These are phyloP conservation scores for Parazoanthus atlanticus DNA, from an alignment of 92 coral and sea anemone species.

Conservation along the genomic window DNA sequence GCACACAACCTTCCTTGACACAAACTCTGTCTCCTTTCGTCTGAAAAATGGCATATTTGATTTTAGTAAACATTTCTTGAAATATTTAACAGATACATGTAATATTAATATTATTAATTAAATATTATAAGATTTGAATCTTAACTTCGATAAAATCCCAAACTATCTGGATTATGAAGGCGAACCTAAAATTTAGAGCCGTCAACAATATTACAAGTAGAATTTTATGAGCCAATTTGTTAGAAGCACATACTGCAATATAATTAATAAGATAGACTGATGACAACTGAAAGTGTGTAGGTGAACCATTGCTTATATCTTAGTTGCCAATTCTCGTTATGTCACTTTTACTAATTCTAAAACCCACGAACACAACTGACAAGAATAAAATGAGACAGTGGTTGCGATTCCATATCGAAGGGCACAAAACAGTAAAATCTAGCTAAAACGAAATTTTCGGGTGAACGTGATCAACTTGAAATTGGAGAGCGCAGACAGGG, in stretches of 20 bases:
- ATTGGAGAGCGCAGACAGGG: background rate
- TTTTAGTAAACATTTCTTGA: background rate
- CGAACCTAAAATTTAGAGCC: background rate
- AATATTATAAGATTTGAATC: no score
- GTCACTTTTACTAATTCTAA: background rate
- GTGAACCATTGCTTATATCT: background rate
- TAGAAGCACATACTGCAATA: background rate
- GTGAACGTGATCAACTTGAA: slow-evolving; percentile 11
- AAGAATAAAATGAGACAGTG: background rate
- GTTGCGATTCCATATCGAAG: background rate
- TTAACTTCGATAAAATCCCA: no score
- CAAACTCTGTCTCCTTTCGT: slow-evolving; percentile 38
- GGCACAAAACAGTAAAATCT: background rate
- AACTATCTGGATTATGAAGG: no score
- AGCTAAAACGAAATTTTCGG: background rate
- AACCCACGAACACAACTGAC: background rate
- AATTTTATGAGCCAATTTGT: background rate
- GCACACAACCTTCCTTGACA: slow-evolving; percentile 83
- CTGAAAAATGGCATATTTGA: slow-evolving; percentile 35
- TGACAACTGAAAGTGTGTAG: no score
- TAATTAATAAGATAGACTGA: no score
- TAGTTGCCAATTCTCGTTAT: background rate
- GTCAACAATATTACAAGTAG: background rate
- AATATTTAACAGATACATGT: no score
- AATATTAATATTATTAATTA: no score